Evolutionary conservation across 1,140 invertebrate genomes (phyloP).

Genomic region (Ectropis grisescens): DNA sequence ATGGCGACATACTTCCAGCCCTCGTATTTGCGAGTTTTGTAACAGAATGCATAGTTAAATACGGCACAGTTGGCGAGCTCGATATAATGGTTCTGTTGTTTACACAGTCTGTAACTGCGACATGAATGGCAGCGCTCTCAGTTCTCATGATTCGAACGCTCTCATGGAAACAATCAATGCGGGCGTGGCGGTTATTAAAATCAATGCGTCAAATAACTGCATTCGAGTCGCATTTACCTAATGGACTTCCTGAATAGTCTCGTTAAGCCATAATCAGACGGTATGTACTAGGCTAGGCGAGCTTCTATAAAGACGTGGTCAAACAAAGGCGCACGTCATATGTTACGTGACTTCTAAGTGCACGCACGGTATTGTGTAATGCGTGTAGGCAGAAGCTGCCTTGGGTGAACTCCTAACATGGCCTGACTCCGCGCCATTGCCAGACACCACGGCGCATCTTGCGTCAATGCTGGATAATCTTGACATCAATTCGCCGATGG

Average conservation of each 20-base stretch:
- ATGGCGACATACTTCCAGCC: too few species aligned
- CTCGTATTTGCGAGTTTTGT: too few species aligned
- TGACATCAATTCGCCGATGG: too few species aligned
- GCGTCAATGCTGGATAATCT: slow-evolving; percentile 2
- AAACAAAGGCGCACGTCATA: too few species aligned
- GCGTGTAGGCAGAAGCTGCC: slow-evolving; percentile 10
- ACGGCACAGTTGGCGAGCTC: background rate
- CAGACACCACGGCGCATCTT: slow-evolving; percentile 11
- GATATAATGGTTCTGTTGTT: slow-evolving; percentile 5
- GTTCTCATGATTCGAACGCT: slow-evolving; percentile 41
- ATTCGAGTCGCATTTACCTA: too few species aligned
- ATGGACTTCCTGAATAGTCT: too few species aligned
- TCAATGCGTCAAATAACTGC: slow-evolving; percentile 32
- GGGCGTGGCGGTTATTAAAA: slow-evolving; percentile 32
- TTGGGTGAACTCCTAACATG: slow-evolving; percentile 13
- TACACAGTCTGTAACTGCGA: slow-evolving; percentile 15
- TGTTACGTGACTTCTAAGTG: too few species aligned
- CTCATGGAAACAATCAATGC: slow-evolving; percentile 47
- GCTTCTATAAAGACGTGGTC: too few species aligned
- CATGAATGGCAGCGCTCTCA: slow-evolving; percentile 23
- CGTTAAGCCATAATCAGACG: too few species aligned
- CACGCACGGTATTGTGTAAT: slow-evolving; percentile 4
- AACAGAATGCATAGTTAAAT: too few species aligned
- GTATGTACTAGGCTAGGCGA: too few species aligned
- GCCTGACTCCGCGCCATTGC: slow-evolving; percentile 7